These are phyloP conservation scores for Terebella lapidaria DNA, from an alignment of 2,888 invertebrate species.

Conservation along the genomic window DNA sequence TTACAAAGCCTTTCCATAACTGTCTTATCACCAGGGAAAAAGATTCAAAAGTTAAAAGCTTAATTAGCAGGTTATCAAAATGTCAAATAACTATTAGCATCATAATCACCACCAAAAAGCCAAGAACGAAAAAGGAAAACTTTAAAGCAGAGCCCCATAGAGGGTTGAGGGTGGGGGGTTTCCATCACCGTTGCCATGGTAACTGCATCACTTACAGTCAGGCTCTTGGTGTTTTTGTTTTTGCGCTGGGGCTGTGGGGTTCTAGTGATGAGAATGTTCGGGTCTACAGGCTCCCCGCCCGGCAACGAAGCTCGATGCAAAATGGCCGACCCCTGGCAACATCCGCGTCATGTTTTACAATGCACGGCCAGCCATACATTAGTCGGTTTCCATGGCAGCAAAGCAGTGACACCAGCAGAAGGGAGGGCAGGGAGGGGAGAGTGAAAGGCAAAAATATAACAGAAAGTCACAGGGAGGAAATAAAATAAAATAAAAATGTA, in stretches of 20 bases:
- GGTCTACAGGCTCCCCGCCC: constrained; percentile 27
- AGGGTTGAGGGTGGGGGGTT: too few species aligned
- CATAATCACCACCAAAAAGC: too few species aligned
- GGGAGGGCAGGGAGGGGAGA: background rate
- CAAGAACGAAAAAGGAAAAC: too few species aligned
- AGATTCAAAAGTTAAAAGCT: too few species aligned
- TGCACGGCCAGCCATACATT: too few species aligned
- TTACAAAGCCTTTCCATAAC: too few species aligned
- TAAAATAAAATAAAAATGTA: background rate
- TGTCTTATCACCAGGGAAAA: too few species aligned
- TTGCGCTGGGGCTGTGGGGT: constrained; percentile 44
- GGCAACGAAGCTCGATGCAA: constrained; percentile 5
- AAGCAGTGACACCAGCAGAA: background rate
- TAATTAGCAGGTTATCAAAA: too few species aligned
- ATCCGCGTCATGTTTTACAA: background rate
- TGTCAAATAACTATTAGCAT: too few species aligned
- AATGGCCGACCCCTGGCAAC: constrained; percentile 15
- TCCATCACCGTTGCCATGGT: too few species aligned
- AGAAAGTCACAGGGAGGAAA: background rate
- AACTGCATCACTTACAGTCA: constrained; percentile 48
- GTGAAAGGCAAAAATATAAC: background rate
- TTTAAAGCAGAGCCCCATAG: too few species aligned
- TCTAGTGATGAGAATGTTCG: constrained; percentile 30
- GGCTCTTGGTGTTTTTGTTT: constrained; percentile 37
- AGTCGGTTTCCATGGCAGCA: background rate